Evolutionary conservation across 2,797 vertebrate species (phyloP).

Genomic region (Cichlasoma orientale): DNA sequence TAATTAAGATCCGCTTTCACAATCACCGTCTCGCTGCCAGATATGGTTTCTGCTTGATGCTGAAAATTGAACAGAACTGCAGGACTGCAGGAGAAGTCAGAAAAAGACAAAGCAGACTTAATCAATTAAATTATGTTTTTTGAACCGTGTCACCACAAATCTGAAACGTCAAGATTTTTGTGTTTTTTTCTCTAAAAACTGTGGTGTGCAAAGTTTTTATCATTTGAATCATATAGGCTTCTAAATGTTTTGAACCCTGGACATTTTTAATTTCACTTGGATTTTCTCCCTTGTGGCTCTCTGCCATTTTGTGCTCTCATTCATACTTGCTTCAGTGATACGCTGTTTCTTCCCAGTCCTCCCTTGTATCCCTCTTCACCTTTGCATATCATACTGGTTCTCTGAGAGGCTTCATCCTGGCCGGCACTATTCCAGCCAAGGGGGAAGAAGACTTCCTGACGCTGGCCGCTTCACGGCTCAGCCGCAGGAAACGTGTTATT

Average conservation of each 20-base stretch:
- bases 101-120: slow-evolving; percentile 18
- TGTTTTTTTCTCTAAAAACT: slow-evolving; percentile 15
- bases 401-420: slow-evolving; percentile 76
- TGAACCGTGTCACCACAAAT: slow-evolving; percentile 17
- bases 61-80: slow-evolving; percentile 44
- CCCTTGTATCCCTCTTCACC: slow-evolving; percentile 20
- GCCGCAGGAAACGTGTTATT: slow-evolving; percentile 92
- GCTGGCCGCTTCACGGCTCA: slow-evolving; percentile 93
- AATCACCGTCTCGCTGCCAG: slow-evolving; percentile 25
- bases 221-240: slow-evolving; percentile 13
- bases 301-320: slow-evolving; percentile 42
- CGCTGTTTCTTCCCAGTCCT: slow-evolving; percentile 9
- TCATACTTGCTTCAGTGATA: slow-evolving; percentile 26
- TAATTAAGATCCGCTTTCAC: slow-evolving; percentile 45
- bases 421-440: slow-evolving; percentile 91
- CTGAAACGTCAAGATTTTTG: slow-evolving; percentile 4
- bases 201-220: background rate
- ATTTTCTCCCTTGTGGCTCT: slow-evolving; percentile 33
- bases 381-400: slow-evolving; percentile 60
- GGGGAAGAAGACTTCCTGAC: slow-evolving; percentile 94
- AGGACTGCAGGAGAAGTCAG: slow-evolving; percentile 14
- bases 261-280: slow-evolving; percentile 24
- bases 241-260: slow-evolving; percentile 15
- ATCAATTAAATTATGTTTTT: slow-evolving; percentile 38
- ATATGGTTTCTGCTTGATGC: slow-evolving; percentile 57